Percentiles rank a stretch among this genome's conserved stretches.
These are phyloP conservation scores for Caretta caretta DNA, from an alignment of 2,113 vertebrate species.

Conservation along the genomic window DNA sequence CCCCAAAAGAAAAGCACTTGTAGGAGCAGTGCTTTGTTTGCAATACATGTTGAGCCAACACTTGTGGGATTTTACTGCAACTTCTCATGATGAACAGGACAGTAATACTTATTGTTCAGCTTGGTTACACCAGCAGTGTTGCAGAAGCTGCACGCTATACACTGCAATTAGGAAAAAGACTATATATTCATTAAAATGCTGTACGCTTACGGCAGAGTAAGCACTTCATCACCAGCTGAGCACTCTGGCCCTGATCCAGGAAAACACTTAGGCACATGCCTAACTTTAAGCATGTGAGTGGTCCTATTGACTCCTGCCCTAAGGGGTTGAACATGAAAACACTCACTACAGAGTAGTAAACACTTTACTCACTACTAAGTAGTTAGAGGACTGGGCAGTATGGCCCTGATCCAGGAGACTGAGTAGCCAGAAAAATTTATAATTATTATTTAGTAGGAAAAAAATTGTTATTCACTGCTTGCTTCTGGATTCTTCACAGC, in stretches of 20 bases:
- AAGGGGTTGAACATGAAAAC: not conserved
- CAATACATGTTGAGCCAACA: not conserved
- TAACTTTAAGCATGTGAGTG: not conserved
- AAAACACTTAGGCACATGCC: rapidly evolving
- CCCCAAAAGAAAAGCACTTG: not conserved
- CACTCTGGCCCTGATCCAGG: rapidly evolving
- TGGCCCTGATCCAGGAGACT: not conserved
- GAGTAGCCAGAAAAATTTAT: not conserved
- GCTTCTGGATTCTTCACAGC: not conserved
- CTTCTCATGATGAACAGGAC: not conserved
- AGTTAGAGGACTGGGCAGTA: not conserved
- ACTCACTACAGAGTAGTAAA: not conserved
- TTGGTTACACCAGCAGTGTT: not conserved
- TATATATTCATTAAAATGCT: not conserved
- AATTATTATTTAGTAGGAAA: not conserved
- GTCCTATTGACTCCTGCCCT: not conserved
- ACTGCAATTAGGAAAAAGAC: not conserved
- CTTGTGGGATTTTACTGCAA: not conserved
- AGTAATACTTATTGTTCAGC: not conserved
- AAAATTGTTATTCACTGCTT: rapidly evolving
- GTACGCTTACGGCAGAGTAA: not conserved
- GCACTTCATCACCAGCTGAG: not conserved
- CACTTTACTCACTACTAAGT: rapidly evolving
- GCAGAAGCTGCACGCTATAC: not conserved
- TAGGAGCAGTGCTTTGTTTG: not conserved